A percentile compares a stretch with the other conserved stretches of the same genome.
Conservation (phyloP, 2,797 vertebrate genomes). For the Mareca penelope region DNA sequence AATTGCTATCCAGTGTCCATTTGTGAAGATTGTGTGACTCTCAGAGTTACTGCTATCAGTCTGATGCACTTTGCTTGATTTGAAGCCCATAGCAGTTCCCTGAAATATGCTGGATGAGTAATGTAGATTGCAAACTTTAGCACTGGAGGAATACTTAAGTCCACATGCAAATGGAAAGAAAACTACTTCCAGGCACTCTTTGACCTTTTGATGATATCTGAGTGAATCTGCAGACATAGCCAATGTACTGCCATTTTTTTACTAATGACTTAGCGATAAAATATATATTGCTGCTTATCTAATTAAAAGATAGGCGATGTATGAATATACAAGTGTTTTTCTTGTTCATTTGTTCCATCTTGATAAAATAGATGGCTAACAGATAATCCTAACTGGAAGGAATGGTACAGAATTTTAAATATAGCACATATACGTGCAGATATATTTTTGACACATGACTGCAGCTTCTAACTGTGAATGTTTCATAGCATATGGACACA, state of each 20-base stretch:
- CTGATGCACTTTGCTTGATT: conserved; percentile 22
- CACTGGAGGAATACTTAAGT: conserved; percentile 15
- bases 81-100: conserved; percentile 1
- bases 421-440: neutral
- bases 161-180: neutral
- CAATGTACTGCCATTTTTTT: neutral
- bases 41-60: conserved; percentile 3
- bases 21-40: neutral
- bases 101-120: conserved; percentile 43
- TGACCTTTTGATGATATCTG: conserved; percentile 12
- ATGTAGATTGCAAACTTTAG: conserved; percentile 18
- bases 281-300: neutral
- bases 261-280: neutral
- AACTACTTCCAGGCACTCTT: conserved; percentile 24
- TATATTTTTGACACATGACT: neutral
- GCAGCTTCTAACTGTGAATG: neutral
- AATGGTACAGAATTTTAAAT: neutral
- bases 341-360: neutral
- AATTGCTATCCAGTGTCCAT: neutral
- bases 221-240: neutral
- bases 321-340: neutral
- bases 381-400: neutral
- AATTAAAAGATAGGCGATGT: conserved; percentile 1
- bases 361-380: neutral
- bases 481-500: neutral